phyloP scores from a whole-genome alignment of 2,888 invertebrate genomes.

The Carterocephalus palaemon region DNA sequence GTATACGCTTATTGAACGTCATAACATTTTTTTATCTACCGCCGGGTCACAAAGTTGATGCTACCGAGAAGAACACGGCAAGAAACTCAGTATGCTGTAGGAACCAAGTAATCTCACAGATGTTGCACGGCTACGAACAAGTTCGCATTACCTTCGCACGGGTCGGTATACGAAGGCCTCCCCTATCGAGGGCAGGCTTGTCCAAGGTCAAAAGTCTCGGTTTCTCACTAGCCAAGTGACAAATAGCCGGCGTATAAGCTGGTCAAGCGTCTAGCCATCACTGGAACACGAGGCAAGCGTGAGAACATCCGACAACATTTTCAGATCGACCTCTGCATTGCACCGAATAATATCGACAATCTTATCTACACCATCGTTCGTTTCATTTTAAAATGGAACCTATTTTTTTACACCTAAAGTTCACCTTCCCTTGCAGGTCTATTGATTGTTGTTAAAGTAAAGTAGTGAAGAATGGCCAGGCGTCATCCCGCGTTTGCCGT shows the following conservation, averaged over 20 bases:
- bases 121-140: not conserved
- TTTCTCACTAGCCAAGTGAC: conserved; percentile 42
- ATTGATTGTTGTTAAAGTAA: conserved; percentile 22
- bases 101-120: not conserved
- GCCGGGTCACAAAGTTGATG: too few relatives aligned
- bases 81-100: too few relatives aligned
- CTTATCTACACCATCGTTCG: conserved; percentile 27
- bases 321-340: conserved; percentile 48
- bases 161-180: conserved; percentile 1
- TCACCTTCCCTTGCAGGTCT: conserved; percentile 1
- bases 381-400: conserved; percentile 3
- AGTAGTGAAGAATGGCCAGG: conserved; percentile 46
- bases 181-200: conserved; percentile 19
- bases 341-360: conserved; percentile 37
- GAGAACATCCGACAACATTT: conserved; percentile 61
- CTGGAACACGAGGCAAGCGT: conserved; percentile 59
- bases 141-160: not conserved
- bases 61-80: too few relatives aligned
- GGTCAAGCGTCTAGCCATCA: conserved; percentile 47
- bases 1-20: too few relatives aligned
- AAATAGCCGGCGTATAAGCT: conserved; percentile 59
- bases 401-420: conserved; percentile 9
- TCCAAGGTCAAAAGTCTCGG: conserved; percentile 23
- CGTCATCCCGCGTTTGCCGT: conserved; percentile 69
- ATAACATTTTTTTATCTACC: too few relatives aligned